Evolutionary conservation across 2,888 invertebrate species (phyloP).

Genomic region (Lithodes maja): DNA sequence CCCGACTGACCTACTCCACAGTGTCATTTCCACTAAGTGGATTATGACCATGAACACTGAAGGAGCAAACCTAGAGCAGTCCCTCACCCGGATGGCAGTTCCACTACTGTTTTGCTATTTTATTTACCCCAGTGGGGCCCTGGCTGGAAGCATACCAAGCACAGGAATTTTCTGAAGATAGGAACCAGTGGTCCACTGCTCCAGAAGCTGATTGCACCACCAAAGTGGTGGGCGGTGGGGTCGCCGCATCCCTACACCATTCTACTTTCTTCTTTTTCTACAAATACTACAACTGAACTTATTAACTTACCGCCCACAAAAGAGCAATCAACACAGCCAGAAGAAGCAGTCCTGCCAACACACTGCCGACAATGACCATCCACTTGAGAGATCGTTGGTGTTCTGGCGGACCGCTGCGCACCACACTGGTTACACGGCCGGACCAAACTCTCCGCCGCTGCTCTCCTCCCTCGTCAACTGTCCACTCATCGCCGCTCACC

Average conservation of each 20-base stretch:
- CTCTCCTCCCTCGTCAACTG: background rate
- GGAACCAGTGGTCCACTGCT: too few species aligned
- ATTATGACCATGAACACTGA: background rate
- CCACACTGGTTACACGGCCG: slow-evolving; percentile 56
- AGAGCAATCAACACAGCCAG: slow-evolving; percentile 85
- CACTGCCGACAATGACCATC: slow-evolving; percentile 89
- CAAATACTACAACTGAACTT: background rate
- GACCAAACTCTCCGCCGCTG: slow-evolving; percentile 42
- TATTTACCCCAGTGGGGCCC: too few species aligned
- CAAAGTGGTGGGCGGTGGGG: too few species aligned
- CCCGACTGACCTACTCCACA: too few species aligned
- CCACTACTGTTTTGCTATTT: too few species aligned
- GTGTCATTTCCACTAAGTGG: too few species aligned
- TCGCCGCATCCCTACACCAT: background rate
- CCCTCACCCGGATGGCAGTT: too few species aligned
- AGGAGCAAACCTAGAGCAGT: too few species aligned
- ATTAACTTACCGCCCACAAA: slow-evolving; percentile 84
- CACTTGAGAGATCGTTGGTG: slow-evolving; percentile 79
- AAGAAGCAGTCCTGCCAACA: slow-evolving; percentile 87
- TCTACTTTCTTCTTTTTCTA: background rate
- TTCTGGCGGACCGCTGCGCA: slow-evolving; percentile 66
- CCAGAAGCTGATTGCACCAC: too few species aligned
- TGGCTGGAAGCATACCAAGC: too few species aligned
- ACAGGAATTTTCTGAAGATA: too few species aligned
- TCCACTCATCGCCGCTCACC: background rate